Evolutionary conservation across 2,888 invertebrate genomes (phyloP), one percentile per base, ranked within the genome.

Genomic region (Aporophyla lueneburgensis): DNA sequence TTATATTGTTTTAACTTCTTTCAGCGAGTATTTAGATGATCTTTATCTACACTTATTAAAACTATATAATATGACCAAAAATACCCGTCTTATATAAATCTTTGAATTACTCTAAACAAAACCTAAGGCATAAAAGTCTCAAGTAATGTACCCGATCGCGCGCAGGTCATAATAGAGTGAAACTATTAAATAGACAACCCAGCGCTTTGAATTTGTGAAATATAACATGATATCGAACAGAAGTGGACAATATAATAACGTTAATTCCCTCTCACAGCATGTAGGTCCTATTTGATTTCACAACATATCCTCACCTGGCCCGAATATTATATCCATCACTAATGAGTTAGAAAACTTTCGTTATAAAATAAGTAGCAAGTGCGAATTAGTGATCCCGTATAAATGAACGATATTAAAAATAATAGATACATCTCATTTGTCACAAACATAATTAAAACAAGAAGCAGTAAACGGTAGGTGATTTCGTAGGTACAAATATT

Each of bases 391-490:
- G 76, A 67, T 70, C 49, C 63, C 66, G 12, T 83, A 76, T 24
- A 79, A 79, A 83, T 75, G 66, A 79, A 83, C 62, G 66, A 79
- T 76, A 86, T 54, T 76, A 86, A 85, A 83, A 78, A 83, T 62
- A 80, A 80, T 74, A 81, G 56, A 78, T 81, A 87, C 81, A 87
- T 84, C 78, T 86, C 77, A 83, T 74, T 74, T 82, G 49, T 80
- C 76, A 73, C 72, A 78, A 84, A 71, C 84, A 82, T 86, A 88
- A 80, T 81, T 86, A 81, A 83, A 76, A 86, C 75, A 83, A 61
- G 84, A 86, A 88, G 78, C 81, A 83, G 81, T 85, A 86, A 87
- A 89, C 84, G 81, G 80, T 83, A 85, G 81, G 86, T 85, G 87
- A 87, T 88, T 88, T 86, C 81, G 76, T 84, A 81, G 79, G 78